A percentile compares a stretch with the other conserved stretches of the same genome.
Evolutionary conservation across 2,113 vertebrate genomes (phyloP).

Genomic region (Patagioenas fasciata): DNA sequence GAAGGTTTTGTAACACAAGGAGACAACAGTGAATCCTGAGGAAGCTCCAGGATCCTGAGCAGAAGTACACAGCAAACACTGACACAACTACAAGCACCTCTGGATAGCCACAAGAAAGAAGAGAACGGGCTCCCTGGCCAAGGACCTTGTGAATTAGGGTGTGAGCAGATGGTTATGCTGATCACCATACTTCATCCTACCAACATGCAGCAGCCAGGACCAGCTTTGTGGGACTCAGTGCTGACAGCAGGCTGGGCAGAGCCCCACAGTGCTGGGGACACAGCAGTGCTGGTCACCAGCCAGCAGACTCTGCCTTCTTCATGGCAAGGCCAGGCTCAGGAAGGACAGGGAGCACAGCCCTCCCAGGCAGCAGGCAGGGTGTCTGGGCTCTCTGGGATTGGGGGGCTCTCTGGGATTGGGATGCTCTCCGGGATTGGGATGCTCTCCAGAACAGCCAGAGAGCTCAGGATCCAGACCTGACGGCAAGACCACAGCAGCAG

Average conservation of each 20-base stretch:
- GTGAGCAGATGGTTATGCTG: background rate
- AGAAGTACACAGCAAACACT: background rate
- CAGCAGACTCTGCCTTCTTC: background rate
- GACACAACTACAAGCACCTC: background rate
- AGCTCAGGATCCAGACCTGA: background rate
- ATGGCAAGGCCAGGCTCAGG: background rate
- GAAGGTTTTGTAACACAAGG: background rate
- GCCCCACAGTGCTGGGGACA: accelerated
- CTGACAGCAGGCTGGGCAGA: background rate
- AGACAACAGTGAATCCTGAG: background rate
- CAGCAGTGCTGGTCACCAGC: background rate
- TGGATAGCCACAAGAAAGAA: background rate
- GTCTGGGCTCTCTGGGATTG: background rate
- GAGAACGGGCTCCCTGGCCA: background rate
- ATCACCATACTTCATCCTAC: background rate
- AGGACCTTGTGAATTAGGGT: background rate
- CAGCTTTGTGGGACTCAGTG: accelerated
- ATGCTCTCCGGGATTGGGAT: background rate
- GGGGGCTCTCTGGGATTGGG: background rate
- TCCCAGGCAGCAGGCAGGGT: background rate
- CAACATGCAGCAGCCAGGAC: background rate
- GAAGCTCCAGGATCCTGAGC: background rate
- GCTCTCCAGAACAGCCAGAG: background rate
- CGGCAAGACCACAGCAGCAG: background rate
- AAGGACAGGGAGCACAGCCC: background rate